Evolutionary conservation across 1,140 invertebrate species (phyloP).

Genomic region (Aculops lycopersici): DNA sequence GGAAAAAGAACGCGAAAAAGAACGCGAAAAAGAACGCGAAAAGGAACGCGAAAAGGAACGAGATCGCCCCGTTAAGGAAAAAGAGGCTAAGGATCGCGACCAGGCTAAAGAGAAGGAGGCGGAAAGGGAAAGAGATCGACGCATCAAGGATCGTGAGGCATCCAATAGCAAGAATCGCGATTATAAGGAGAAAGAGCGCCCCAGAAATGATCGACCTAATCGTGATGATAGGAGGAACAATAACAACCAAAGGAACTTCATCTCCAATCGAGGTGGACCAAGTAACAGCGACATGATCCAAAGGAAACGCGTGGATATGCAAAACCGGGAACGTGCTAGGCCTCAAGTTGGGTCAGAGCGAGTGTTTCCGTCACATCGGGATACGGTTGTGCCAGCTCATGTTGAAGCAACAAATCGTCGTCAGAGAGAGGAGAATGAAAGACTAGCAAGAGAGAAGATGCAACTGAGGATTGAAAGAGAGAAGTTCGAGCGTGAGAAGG

Average conservation of each 20-base stretch:
- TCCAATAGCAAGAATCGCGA: background rate
- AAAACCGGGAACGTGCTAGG: background rate
- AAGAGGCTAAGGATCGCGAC: slow-evolving; percentile 3
- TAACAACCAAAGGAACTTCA: no score
- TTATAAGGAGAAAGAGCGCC: background rate
- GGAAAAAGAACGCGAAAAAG: background rate
- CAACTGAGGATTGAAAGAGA: background rate
- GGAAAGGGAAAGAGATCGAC: slow-evolving; percentile 6
- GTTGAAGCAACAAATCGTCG: no score
- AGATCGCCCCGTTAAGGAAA: slow-evolving; percentile 3
- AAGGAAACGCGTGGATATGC: background rate
- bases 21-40: slow-evolving; percentile 6
- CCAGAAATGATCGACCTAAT: no score
- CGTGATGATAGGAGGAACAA: no score
- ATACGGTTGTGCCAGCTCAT: background rate
- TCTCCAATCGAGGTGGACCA: no score
- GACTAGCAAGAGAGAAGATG: background rate
- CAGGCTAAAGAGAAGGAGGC: slow-evolving; percentile 7
- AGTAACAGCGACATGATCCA: no score
- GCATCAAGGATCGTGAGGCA: no score
- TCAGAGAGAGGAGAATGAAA: background rate
- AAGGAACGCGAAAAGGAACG: slow-evolving; percentile 7
- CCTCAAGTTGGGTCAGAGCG: background rate
- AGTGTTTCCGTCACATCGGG: background rate
- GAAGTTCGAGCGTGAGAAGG: background rate